Evolutionary conservation across 2,888 invertebrate species (phyloP).

Genomic region (Erebia ligea): DNA sequence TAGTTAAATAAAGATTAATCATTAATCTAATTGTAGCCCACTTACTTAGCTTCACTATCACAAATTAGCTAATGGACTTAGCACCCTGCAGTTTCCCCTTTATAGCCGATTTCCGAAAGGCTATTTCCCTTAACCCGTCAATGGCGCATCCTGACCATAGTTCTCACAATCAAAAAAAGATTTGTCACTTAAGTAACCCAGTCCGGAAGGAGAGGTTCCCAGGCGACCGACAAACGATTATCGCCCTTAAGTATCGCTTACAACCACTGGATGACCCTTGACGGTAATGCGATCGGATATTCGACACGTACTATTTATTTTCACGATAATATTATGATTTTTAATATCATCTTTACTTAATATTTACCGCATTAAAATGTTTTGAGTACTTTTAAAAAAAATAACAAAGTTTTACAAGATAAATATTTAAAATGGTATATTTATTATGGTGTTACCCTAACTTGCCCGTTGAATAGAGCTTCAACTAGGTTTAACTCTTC

Average conservation of each 20-base stretch:
- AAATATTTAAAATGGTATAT: no score
- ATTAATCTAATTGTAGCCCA: neutral
- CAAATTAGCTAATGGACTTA: constrained; percentile 16
- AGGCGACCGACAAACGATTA: constrained; percentile 70
- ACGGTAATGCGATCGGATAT: constrained; percentile 54
- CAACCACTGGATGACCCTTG: constrained; percentile 67
- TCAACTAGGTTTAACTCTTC: no score
- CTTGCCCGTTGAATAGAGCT: no score
- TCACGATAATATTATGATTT: neutral
- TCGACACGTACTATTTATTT: constrained; percentile 19
- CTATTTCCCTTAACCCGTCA: constrained; percentile 45
- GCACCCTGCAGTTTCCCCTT: constrained; percentile 24
- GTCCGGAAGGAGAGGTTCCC: constrained; percentile 72
- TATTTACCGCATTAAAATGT: no score
- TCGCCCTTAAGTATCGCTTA: constrained; percentile 63
- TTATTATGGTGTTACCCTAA: no score
- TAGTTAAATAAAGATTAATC: constrained; percentile 9
- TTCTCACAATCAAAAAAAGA: constrained; percentile 82
- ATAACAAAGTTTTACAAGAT: no score
- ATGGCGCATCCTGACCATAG: constrained; percentile 60
- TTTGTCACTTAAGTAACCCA: constrained; percentile 70
- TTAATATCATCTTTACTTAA: neutral
- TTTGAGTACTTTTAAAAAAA: no score
- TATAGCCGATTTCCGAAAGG: constrained; percentile 42
- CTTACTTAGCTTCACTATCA: neutral